Evolutionary conservation across 2,113 vertebrate species (phyloP).

Genomic region (Brachypteracias leptosomus): DNA sequence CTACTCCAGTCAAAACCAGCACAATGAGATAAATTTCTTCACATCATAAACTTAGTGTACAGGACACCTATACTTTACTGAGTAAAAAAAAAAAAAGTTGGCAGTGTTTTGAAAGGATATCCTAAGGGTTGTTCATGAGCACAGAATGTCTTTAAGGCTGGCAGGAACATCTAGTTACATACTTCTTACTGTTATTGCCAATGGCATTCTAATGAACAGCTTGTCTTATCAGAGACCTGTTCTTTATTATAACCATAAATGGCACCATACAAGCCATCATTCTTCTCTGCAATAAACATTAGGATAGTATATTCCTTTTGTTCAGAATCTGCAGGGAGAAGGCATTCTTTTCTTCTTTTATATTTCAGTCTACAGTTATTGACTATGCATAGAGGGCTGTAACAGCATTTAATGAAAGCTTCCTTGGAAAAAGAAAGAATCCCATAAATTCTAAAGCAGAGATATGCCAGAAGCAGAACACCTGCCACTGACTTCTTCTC

Average conservation of each 20-base stretch:
- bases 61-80: background rate
- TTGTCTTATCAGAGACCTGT: conserved; percentile 9
- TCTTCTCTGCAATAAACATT: conserved; percentile 11
- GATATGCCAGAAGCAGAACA: conserved; percentile 44
- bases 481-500: conserved; percentile 18
- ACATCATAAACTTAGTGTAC: background rate
- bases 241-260: conserved; percentile 35
- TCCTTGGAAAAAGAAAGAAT: conserved; percentile 13
- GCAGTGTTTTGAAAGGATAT: background rate
- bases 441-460: conserved; percentile 28
- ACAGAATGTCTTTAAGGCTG: background rate
- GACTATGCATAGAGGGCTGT: background rate
- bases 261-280: background rate
- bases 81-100: background rate
- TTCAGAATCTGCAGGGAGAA: background rate
- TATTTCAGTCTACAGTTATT: background rate
- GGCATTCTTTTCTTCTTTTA: conserved; percentile 1
- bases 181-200: background rate
- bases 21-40: background rate
- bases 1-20: too few species aligned
- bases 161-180: background rate
- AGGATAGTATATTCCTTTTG: conserved; percentile 26
- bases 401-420: conserved; percentile 42
- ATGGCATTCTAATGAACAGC: conserved; percentile 27
- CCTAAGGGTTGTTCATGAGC: background rate